Evolutionary conservation across 2,113 vertebrate species (phyloP).

Genomic region (Cepphus grylle): DNA sequence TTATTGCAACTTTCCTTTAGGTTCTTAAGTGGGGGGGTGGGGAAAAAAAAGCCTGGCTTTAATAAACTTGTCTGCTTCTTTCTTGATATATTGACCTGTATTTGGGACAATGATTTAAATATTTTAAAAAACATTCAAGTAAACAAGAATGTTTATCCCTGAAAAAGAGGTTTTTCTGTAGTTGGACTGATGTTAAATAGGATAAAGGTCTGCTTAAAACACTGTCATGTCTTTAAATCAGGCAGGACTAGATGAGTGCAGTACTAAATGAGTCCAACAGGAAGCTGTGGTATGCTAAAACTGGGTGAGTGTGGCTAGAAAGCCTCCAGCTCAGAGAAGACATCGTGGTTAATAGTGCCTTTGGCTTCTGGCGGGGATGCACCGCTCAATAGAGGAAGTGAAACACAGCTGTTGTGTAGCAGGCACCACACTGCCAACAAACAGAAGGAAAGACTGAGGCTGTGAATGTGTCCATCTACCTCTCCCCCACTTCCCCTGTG

Average conservation of each 20-base stretch:
- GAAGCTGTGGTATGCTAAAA: neutral
- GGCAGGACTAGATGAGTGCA: neutral
- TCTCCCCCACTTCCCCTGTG: neutral
- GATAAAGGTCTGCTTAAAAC: neutral
- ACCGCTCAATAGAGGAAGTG: neutral
- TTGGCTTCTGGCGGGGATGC: neutral
- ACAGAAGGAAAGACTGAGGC: neutral
- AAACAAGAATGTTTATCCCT: neutral
- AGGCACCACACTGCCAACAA: neutral
- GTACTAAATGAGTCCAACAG: neutral
- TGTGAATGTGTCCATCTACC: neutral
- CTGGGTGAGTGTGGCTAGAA: neutral
- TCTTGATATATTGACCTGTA: neutral
- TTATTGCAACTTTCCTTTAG: neutral
- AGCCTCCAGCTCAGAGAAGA: neutral
- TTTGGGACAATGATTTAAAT: neutral
- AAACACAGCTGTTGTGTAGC: neutral
- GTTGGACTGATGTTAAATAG: neutral
- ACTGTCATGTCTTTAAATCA: neutral
- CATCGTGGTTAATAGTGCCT: accelerated
- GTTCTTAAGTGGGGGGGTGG: neutral
- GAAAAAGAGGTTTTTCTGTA: neutral
- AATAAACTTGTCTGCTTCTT: neutral
- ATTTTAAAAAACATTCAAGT: neutral
- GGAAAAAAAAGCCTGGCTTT: neutral